A percentile compares a stretch with the other conserved stretches of the same genome.
phyloP scores from a whole-genome alignment of 2,797 vertebrate species.

The Poecilia picta region DNA sequence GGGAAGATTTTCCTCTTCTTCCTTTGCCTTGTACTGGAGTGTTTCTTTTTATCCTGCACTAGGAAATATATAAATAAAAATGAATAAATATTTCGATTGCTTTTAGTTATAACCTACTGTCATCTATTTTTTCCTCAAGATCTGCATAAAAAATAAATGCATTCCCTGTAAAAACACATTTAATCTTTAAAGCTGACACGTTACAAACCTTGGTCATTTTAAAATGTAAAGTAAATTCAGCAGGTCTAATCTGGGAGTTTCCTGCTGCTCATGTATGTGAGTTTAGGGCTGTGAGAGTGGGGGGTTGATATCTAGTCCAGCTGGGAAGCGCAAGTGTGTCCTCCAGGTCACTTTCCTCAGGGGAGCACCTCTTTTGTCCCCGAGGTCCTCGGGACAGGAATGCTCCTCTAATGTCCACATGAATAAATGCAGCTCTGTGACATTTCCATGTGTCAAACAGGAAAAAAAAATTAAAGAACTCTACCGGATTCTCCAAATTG shows the following conservation, averaged over 20 bases:
- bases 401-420: conserved; percentile 64
- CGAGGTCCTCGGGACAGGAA: conserved; percentile 50
- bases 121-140: not conserved
- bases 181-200: not conserved
- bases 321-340: conserved; percentile 74
- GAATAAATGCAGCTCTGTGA: conserved; percentile 72
- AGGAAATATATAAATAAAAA: not conserved
- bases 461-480: conserved; percentile 41
- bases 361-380: conserved; percentile 72
- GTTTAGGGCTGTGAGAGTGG: conserved; percentile 3
- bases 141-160: not conserved
- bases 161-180: not conserved
- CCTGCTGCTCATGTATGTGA: not conserved
- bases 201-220: conserved; percentile 5
- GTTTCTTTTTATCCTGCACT: not conserved
- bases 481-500: conserved; percentile 74
- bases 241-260: not conserved
- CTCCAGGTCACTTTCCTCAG: conserved; percentile 74
- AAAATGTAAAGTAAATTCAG: conserved; percentile 35
- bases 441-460: conserved; percentile 61
- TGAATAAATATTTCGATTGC: not conserved
- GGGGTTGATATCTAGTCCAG: conserved; percentile 68
- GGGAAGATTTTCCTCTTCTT: not conserved
- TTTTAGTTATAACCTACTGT: not conserved
- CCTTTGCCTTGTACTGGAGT: not conserved